Conservation (phyloP, 2,113 vertebrate genomes). For the Chascanopsetta lugubris region DNA sequence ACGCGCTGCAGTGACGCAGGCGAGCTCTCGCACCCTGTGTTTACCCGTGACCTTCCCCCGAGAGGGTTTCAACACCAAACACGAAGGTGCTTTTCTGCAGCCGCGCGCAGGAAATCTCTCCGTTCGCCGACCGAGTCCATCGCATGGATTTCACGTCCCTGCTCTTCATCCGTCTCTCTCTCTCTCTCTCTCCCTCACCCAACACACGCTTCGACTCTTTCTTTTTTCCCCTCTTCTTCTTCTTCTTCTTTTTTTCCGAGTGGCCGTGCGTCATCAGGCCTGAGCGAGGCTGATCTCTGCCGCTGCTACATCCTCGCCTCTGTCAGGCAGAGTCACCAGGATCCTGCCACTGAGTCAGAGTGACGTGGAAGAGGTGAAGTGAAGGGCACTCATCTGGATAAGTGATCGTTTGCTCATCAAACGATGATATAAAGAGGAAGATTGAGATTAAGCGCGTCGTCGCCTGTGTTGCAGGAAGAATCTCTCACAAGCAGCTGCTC, state of each 20-base stretch:
- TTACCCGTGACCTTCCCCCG: neutral
- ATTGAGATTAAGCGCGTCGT: too few species aligned
- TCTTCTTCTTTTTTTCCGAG: constrained; percentile 10
- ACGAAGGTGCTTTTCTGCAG: too few species aligned
- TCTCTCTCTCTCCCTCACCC: constrained; percentile 16
- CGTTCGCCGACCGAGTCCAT: too few species aligned
- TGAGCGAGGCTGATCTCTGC: constrained; percentile 38
- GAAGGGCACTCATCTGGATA: neutral
- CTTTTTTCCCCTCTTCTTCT: constrained; percentile 22
- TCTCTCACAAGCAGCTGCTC: too few species aligned
- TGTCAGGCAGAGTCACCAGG: constrained; percentile 28
- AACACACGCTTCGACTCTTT: neutral
- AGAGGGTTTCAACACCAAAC: too few species aligned
- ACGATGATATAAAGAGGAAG: too few species aligned
- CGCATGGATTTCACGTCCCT: constrained; percentile 32
- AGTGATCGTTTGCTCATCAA: neutral
- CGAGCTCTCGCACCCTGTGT: constrained; percentile 7
- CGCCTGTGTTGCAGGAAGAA: too few species aligned
- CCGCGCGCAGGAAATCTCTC: too few species aligned
- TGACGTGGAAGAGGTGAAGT: neutral
- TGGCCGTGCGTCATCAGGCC: constrained; percentile 65
- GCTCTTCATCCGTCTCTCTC: too few species aligned
- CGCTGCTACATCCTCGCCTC: constrained; percentile 30
- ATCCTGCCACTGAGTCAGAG: constrained; percentile 13
- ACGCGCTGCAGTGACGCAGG: constrained; percentile 45